A percentile compares a stretch with the other conserved stretches of the same genome.
These are phyloP conservation scores for Drusus annulatus DNA, from an alignment of 1,140 invertebrate genomes.

Conservation along the genomic window DNA sequence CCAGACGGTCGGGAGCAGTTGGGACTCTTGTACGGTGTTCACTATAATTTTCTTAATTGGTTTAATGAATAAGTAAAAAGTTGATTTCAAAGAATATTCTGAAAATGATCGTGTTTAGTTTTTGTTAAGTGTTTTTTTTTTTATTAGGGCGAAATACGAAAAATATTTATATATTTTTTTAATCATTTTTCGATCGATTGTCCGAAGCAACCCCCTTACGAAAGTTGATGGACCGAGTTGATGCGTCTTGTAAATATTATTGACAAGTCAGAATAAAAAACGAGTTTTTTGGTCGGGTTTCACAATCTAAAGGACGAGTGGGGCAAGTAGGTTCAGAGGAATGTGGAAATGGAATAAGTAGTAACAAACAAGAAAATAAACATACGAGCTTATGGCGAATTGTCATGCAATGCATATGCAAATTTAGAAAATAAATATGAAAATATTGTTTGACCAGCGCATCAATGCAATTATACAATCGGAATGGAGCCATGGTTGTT, in stretches of 20 bases:
- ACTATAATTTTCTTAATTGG: too few species aligned
- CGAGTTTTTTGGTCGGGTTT: constrained; percentile 4
- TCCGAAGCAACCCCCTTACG: too few species aligned
- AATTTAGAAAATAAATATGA: constrained; percentile 45
- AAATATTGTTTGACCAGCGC: constrained; percentile 36
- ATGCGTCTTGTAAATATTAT: background rate
- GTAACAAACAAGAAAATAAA: constrained; percentile 47
- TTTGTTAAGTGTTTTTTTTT: too few species aligned
- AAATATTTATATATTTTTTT: too few species aligned
- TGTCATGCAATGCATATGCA: constrained; percentile 30
- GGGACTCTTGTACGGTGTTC: too few species aligned
- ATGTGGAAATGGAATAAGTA: constrained; percentile 45
- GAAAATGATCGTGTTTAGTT: too few species aligned
- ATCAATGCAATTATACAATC: constrained; percentile 39
- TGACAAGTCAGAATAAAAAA: constrained; percentile 22
- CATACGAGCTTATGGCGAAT: constrained; percentile 31
- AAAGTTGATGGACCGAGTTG: too few species aligned
- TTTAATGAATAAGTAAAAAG: too few species aligned
- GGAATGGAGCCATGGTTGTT: background rate
- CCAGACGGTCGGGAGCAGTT: too few species aligned
- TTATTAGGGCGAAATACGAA: too few species aligned
- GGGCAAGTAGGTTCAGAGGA: constrained; percentile 14
- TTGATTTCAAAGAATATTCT: too few species aligned
- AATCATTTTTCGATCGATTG: too few species aligned
- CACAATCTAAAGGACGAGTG: background rate